phyloP scores from a whole-genome alignment of 1,140 invertebrate species.

The Trichonephila inaurata region DNA sequence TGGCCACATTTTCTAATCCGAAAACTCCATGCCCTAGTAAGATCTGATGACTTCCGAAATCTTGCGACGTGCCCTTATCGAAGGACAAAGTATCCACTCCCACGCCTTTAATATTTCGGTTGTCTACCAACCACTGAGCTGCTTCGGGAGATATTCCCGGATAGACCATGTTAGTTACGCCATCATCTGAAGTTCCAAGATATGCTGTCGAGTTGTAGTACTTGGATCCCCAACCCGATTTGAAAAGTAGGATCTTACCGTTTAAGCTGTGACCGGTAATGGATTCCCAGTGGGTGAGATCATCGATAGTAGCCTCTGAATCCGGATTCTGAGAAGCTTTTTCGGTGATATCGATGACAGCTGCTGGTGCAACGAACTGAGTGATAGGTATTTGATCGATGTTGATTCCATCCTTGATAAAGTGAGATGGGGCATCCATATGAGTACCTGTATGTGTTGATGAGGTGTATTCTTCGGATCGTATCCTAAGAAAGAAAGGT shows the following conservation, averaged over 20 bases:
- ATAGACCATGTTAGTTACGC: constrained; percentile 75
- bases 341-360: constrained; percentile 69
- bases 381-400: constrained; percentile 76
- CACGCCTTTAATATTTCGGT: constrained; percentile 84
- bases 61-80: constrained; percentile 78
- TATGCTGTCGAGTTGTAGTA: constrained; percentile 60
- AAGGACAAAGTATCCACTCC: constrained; percentile 85
- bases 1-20: constrained; percentile 78
- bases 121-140: constrained; percentile 84
- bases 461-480: constrained; percentile 6
- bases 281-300: constrained; percentile 78
- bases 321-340: constrained; percentile 77
- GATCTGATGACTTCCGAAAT: constrained; percentile 49
- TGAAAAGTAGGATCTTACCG: constrained; percentile 78
- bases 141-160: constrained; percentile 83
- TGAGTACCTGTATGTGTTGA: constrained; percentile 85
- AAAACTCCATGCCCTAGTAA: constrained; percentile 72
- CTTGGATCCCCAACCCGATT: constrained; percentile 78
- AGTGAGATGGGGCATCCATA: constrained; percentile 86
- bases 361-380: constrained; percentile 78
- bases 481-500: constrained; percentile 2
- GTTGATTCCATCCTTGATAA: constrained; percentile 81
- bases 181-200: constrained; percentile 23
- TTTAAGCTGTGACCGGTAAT: constrained; percentile 77
- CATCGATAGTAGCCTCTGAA: constrained; percentile 77